These are phyloP conservation scores for Hydractinia symbiolongicarpus DNA, from an alignment of 30 jellyfish, hydroid and myxozoan genomes.

Conservation along the genomic window DNA sequence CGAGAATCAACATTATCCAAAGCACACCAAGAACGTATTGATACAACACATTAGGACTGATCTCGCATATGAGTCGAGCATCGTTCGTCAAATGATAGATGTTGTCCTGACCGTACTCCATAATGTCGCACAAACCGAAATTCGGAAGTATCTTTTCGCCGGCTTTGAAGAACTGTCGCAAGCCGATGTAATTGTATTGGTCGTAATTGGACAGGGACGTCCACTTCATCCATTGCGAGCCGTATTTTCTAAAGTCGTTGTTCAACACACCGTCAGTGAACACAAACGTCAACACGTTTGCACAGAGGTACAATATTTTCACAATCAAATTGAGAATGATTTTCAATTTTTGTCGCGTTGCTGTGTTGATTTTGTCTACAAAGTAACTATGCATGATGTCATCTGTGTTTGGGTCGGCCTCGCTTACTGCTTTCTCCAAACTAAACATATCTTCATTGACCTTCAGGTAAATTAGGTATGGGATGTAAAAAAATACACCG, in stretches of 20 bases:
- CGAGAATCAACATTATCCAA: conserved; percentile 17
- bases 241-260: conserved; percentile 18
- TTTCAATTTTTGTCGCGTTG: conserved; percentile 12
- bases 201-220: not conserved
- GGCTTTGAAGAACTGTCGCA: conserved; percentile 7
- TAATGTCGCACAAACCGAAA: conserved; percentile 34
- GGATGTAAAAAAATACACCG: conserved; percentile 19
- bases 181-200: conserved; percentile 13
- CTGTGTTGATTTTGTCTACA: not conserved
- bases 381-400: conserved; percentile 13
- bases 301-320: conserved; percentile 8
- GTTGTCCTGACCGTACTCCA: conserved; percentile 6
- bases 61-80: conserved; percentile 20
- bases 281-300: conserved; percentile 14
- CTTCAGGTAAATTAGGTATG: conserved; percentile 19
- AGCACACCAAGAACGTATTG: conserved; percentile 23
- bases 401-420: conserved; percentile 3
- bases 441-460: conserved; percentile 3
- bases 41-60: conserved; percentile 20
- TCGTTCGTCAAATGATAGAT: conserved; percentile 4
- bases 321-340: conserved; percentile 22
- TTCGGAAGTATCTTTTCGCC: conserved; percentile 24
- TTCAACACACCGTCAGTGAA: conserved; percentile 4
- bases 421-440: conserved; percentile 2
- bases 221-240: conserved; percentile 22